Conservation (phyloP, 2,797 vertebrate genomes). For the Amphiprion clarkii region DNA sequence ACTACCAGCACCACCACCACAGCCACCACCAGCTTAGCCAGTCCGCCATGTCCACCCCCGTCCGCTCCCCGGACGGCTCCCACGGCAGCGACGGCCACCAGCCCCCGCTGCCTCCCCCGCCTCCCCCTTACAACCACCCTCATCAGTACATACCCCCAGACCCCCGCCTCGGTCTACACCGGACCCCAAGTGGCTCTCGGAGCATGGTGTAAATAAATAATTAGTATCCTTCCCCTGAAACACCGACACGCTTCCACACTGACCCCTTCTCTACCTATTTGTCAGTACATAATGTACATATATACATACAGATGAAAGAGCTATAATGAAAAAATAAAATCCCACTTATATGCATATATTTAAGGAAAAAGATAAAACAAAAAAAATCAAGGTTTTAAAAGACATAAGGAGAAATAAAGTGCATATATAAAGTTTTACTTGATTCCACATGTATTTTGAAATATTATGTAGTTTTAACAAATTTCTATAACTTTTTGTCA, state of each 20-base stretch:
- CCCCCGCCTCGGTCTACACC: slow-evolving; percentile 91
- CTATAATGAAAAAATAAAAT: slow-evolving; percentile 75
- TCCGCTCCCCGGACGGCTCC: slow-evolving; percentile 82
- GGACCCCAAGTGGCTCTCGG: slow-evolving; percentile 94
- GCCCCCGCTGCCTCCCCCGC: slow-evolving; percentile 95
- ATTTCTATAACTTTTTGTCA: slow-evolving; percentile 85
- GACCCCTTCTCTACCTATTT: slow-evolving; percentile 56
- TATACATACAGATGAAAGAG: slow-evolving; percentile 83
- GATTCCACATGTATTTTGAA: slow-evolving; percentile 86
- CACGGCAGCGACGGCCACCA: slow-evolving; percentile 87
- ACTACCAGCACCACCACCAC: slow-evolving; percentile 70
- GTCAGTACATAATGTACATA: slow-evolving; percentile 83
- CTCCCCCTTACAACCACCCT: slow-evolving; percentile 96
- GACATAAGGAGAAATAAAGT: slow-evolving; percentile 66
- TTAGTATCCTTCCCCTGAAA: slow-evolving; percentile 37
- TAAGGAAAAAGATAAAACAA: slow-evolving; percentile 68
- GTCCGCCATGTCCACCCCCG: slow-evolving; percentile 87
- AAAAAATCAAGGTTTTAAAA: slow-evolving; percentile 75
- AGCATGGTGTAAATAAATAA: slow-evolving; percentile 91
- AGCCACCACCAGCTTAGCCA: slow-evolving; percentile 84
- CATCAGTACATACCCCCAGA: slow-evolving; percentile 95
- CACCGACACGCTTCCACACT: slow-evolving; percentile 37
- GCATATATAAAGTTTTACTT: slow-evolving; percentile 78
- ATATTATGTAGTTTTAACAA: slow-evolving; percentile 87
- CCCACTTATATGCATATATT: slow-evolving; percentile 86